Percentiles rank a stretch among this genome's conserved stretches.
phyloP scores from a whole-genome alignment of 2,797 vertebrate species.

The Silurus aristotelis region DNA sequence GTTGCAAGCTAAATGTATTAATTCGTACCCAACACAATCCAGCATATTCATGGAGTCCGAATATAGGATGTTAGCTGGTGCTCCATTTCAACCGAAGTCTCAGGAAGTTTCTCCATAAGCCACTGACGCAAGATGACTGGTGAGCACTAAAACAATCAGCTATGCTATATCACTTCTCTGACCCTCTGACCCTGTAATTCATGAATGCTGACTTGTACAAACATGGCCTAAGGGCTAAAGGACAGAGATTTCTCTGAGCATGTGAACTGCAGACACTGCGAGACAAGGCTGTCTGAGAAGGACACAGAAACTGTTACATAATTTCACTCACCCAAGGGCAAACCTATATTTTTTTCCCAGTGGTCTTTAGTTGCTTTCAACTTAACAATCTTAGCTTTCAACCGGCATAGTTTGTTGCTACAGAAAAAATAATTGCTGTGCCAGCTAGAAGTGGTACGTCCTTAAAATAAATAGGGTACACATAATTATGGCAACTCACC shows the following conservation, averaged over 20 bases:
- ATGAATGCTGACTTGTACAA: slow-evolving; percentile 50
- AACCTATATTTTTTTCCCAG: background rate
- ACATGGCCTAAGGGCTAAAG: slow-evolving; percentile 53
- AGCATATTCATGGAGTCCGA: background rate
- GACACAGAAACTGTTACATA: slow-evolving; percentile 13
- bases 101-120: slow-evolving; percentile 2
- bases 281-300: slow-evolving; percentile 27
- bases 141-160: background rate
- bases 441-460: too few species aligned
- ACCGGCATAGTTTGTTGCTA: too few species aligned
- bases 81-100: background rate
- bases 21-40: background rate
- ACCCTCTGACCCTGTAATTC: slow-evolving; percentile 27
- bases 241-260: slow-evolving; percentile 11
- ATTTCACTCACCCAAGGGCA: slow-evolving; percentile 2
- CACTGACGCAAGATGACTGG: slow-evolving; percentile 34
- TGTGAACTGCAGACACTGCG: slow-evolving; percentile 6
- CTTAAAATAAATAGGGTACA: slow-evolving; percentile 18
- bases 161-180: slow-evolving; percentile 40
- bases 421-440: too few species aligned
- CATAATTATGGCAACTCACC: background rate
- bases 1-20: background rate
- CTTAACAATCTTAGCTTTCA: too few species aligned
- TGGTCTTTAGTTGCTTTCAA: background rate
- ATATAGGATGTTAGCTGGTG: background rate